Evolutionary conservation across 2,113 vertebrate species (phyloP), one percentile per base, ranked within the genome.

Genomic region (Pica pica): DNA sequence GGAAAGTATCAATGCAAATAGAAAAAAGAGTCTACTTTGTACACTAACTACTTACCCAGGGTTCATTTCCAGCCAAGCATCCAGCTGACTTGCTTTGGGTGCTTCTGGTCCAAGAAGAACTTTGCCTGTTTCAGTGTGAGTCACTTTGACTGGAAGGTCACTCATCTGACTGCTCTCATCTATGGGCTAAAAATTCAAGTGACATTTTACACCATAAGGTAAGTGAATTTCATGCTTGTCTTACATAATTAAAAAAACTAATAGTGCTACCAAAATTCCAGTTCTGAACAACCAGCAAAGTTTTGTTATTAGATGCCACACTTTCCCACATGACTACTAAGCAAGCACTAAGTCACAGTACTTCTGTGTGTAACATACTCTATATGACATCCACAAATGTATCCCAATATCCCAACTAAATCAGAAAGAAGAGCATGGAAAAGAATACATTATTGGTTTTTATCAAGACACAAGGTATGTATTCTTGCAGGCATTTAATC

Each of bases 81-180:
- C 99, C 95, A 99, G 97, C 92, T 99, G 99, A 98, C 99, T 99
- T 92, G 99, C 99, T 97, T 99, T 99, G 67, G 99, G 99, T 65
- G 99, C 99, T 67, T 99, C 99, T 12, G 99, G 98, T 68, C 99
- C 99, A 94, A 99, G 99, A 16, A 99, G 97, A 81, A 99, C 99
- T 94, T 99, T 99, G 49, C 99, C 99, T 0, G 99, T 99, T 98
- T 99, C 99, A 2, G 99, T 99, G 96, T 99, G 99, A 92, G 99
- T 99, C 82, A 99, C 99, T 97, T 99, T 99, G 93, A 99, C 99
- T 46, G 99, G 99, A 86, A 99, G 98, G 95, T 99, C 99, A 31
- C 99, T 99, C 99, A 99, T 99, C 86, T 99, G 99, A 97, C 99
- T 99, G 98, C 99, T 99, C 76, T 99, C 99, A 93, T 99, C 99